A percentile compares a stretch with the other conserved stretches of the same genome.
phyloP scores from a whole-genome alignment of 2,113 vertebrate species.

The Ammodytes dubius region DNA sequence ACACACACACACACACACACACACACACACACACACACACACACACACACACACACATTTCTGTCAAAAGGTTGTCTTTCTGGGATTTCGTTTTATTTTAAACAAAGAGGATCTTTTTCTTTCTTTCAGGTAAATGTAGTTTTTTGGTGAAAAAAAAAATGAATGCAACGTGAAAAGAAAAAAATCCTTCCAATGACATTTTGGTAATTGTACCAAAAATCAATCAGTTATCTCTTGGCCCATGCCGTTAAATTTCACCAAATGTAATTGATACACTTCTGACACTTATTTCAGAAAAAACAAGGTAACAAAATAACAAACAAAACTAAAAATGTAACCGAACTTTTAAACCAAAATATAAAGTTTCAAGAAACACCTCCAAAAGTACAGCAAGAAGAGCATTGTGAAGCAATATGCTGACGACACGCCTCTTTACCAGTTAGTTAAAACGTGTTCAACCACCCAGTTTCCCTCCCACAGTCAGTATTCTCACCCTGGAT shows the following conservation, averaged over 20 bases:
- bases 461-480: not conserved
- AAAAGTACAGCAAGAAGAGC: not conserved
- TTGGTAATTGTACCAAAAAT: not conserved
- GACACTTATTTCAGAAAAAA: not conserved
- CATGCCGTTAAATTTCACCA: not conserved
- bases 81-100: no score
- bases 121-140: not conserved
- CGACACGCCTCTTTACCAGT: not conserved
- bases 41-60: no score
- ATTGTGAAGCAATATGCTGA: not conserved
- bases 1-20: no score
- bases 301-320: no score
- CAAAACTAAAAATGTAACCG: not conserved
- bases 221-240: not conserved
- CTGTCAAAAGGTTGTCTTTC: no score
- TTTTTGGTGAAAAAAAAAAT: no score
- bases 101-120: no score
- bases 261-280: not conserved
- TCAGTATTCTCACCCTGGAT: conserved; percentile 86
- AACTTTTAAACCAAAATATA: not conserved
- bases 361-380: not conserved
- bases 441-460: not conserved
- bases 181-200: not conserved
- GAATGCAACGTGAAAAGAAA: not conserved
- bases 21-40: no score